Evolutionary conservation across 2,113 vertebrate species (phyloP).

Genomic region (Coracopsis vasa): DNA sequence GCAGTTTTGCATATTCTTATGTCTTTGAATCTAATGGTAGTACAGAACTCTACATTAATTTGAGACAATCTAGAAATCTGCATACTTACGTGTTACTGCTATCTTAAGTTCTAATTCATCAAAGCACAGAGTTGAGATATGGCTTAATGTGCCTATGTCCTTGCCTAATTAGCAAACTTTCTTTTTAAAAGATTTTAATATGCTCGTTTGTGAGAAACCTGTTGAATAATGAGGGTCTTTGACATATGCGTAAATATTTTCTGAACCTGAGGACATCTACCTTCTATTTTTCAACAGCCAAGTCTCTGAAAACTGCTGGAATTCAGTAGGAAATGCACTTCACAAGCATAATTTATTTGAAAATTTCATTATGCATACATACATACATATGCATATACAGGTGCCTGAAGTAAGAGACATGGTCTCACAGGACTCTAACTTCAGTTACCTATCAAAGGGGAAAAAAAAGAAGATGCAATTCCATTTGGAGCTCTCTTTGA

Average conservation of each 20-base stretch:
- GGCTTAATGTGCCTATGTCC: neutral
- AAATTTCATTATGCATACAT: neutral
- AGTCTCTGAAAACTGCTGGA: neutral
- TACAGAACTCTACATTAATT: neutral
- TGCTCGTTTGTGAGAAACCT: neutral
- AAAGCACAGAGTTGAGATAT: neutral
- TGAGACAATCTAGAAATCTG: neutral
- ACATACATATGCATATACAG: neutral
- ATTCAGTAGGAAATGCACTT: neutral
- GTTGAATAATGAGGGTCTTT: neutral
- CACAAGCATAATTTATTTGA: neutral
- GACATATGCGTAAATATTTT: neutral
- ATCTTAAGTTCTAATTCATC: neutral
- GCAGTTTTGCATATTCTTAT: neutral
- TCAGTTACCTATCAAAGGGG: neutral
- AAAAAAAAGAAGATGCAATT: neutral
- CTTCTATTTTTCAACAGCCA: neutral
- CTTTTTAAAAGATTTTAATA: neutral
- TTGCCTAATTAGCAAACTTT: neutral
- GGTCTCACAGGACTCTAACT: neutral
- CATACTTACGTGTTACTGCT: neutral
- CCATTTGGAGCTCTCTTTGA: neutral
- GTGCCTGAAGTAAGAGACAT: neutral
- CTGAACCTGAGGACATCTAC: neutral
- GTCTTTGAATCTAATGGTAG: neutral